Evolutionary conservation across 2,797 vertebrate genomes (phyloP).

Genomic region (Tragelaphus oryx): DNA sequence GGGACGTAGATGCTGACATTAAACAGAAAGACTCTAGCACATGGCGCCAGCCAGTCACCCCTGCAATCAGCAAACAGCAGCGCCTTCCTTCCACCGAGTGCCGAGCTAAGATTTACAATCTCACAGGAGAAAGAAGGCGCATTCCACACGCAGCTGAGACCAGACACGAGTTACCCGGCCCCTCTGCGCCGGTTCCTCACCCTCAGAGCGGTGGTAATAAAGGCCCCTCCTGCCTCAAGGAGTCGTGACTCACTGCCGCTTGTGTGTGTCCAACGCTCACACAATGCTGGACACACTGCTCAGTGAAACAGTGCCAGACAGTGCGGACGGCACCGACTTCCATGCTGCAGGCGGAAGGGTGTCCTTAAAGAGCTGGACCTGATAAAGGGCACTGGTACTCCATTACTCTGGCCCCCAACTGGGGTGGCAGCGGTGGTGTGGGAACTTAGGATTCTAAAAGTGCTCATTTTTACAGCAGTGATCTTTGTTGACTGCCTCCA

Average conservation of each 20-base stretch:
- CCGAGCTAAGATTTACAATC: not conserved
- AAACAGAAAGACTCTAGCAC: not conserved
- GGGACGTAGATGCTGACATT: not conserved
- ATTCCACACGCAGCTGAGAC: not conserved
- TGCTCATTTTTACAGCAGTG: not conserved
- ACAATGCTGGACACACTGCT: not conserved
- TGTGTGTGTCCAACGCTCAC: not conserved
- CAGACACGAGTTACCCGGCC: not conserved
- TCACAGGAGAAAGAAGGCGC: not conserved
- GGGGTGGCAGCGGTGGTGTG: not conserved
- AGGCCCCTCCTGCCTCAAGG: not conserved
- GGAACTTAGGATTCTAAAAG: not conserved
- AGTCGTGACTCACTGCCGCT: not conserved
- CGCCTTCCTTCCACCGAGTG: not conserved
- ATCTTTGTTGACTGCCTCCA: not conserved
- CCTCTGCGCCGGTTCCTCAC: not conserved
- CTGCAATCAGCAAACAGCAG: not conserved
- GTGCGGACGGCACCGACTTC: fast-evolving
- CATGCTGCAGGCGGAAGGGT: not conserved
- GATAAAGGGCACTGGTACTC: not conserved
- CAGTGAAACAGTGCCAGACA: not conserved
- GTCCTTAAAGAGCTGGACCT: not conserved
- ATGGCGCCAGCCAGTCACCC: fast-evolving
- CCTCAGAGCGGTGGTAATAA: not conserved
- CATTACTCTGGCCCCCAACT: not conserved